Conservation (phyloP, 2,113 vertebrate genomes). For the Halcyon senegalensis region DNA sequence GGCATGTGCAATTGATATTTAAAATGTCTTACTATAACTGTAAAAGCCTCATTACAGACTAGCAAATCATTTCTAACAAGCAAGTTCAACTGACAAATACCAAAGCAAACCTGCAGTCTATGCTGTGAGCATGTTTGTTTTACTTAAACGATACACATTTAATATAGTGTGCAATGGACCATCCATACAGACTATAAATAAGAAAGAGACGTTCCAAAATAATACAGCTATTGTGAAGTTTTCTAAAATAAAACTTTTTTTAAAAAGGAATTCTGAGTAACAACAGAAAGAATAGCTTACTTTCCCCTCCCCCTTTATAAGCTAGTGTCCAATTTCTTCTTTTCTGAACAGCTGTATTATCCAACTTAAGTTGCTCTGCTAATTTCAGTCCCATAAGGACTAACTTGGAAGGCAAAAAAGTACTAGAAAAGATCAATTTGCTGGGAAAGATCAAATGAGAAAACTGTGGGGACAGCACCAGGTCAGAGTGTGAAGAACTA, state of each 20-base stretch:
- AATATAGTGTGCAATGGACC: slow-evolving; percentile 24
- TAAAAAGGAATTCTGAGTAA: slow-evolving; percentile 26
- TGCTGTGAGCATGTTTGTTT: slow-evolving; percentile 20
- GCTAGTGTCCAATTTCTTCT: slow-evolving; percentile 78
- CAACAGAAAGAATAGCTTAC: slow-evolving; percentile 63
- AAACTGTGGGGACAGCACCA: slow-evolving; percentile 85
- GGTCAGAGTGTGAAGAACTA: slow-evolving; percentile 90
- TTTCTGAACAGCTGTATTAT: slow-evolving; percentile 82
- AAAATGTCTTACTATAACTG: slow-evolving; percentile 71
- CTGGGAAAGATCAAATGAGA: slow-evolving; percentile 87
- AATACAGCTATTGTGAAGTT: background rate
- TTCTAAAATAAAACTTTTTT: slow-evolving; percentile 27
- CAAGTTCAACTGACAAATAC: slow-evolving; percentile 67
- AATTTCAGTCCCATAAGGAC: slow-evolving; percentile 83
- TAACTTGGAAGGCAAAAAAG: slow-evolving; percentile 81
- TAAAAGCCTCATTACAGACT: slow-evolving; percentile 73
- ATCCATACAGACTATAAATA: slow-evolving; percentile 17
- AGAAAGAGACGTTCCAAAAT: background rate
- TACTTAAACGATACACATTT: slow-evolving; percentile 38
- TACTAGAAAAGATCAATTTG: slow-evolving; percentile 84
- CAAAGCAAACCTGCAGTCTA: slow-evolving; percentile 46
- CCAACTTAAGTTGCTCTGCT: slow-evolving; percentile 83
- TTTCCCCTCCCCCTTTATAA: slow-evolving; percentile 59
- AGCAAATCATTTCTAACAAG: slow-evolving; percentile 76
- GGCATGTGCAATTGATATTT: slow-evolving; percentile 75